Conservation (phyloP, 2,113 vertebrate genomes). For the Gymnorhina tibicen region DNA sequence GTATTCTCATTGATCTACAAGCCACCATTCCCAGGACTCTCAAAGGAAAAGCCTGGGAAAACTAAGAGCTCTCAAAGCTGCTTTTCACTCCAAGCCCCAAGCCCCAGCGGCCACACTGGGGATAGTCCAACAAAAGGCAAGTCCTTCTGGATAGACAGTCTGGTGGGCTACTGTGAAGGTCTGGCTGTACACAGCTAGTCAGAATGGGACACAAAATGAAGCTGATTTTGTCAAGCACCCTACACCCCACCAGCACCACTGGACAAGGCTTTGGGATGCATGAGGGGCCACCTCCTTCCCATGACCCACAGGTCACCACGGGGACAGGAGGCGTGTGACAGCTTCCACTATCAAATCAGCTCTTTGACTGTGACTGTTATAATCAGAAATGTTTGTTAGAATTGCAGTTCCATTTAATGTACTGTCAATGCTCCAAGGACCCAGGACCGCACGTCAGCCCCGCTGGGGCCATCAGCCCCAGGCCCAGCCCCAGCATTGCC, state of each 20-base stretch:
- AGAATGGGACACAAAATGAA: background rate
- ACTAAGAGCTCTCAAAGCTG: background rate
- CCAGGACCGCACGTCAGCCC: background rate
- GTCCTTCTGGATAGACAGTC: background rate
- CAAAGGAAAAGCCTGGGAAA: background rate
- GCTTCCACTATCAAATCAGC: background rate
- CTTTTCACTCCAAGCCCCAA: background rate
- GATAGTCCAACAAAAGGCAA: background rate
- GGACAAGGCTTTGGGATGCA: background rate
- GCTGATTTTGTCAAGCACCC: background rate
- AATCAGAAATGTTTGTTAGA: background rate
- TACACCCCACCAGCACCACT: background rate
- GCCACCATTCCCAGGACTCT: background rate
- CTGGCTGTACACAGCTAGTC: background rate
- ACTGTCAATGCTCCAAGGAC: background rate
- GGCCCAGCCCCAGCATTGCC: background rate
- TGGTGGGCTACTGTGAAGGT: background rate
- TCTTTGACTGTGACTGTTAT: background rate
- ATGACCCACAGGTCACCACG: accelerated
- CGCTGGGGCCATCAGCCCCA: background rate
- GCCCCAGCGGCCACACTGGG: background rate
- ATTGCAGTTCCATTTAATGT: background rate
- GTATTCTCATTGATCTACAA: background rate
- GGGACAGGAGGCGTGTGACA: accelerated
- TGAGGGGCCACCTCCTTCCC: background rate